phyloP scores from a whole-genome alignment of 2,113 vertebrate genomes.

The Danio rerio region GRCz12tu NC_133184.1:23333001-23333500 shows the following conservation, averaged over 20 bases:
- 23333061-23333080: too few species aligned
- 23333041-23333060: too few species aligned
- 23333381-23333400: constrained; percentile 37
- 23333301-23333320: constrained; percentile 9
- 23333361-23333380: neutral
- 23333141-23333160: too few species aligned
- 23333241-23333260: neutral
- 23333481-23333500: neutral
- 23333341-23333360: neutral
- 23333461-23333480: constrained; percentile 7
- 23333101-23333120: too few species aligned
- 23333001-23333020: too few species aligned
- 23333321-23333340: neutral
- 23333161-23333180: too few species aligned
- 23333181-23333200: too few species aligned
- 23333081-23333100: too few species aligned
- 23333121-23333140: too few species aligned
- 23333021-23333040: too few species aligned
- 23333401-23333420: constrained; percentile 28
- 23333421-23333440: constrained; percentile 41
- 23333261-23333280: constrained; percentile 14
- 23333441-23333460: constrained; percentile 3
- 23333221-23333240: too few species aligned
- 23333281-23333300: neutral
- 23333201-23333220: too few species aligned